Evolutionary conservation across 2,888 invertebrate genomes (phyloP).

Genomic region (Heliconius ismenius): DNA sequence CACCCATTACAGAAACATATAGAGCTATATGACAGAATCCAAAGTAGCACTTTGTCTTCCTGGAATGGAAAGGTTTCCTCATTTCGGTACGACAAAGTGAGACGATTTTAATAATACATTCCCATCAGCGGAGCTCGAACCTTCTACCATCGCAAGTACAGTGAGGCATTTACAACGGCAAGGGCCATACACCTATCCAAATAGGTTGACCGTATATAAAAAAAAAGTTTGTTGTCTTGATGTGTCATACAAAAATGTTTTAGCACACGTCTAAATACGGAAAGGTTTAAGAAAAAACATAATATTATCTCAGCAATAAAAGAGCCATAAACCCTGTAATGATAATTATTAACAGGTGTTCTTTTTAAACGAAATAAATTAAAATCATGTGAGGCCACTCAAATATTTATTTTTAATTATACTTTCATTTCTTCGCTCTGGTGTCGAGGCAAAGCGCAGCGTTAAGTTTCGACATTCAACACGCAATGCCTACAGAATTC

Average conservation of each 20-base stretch:
- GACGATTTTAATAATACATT: no score
- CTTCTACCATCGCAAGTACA: not conserved
- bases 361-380: not conserved
- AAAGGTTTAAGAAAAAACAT: not conserved
- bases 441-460: no score
- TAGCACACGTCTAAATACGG: not conserved
- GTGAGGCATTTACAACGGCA: not conserved
- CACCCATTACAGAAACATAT: no score
- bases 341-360: not conserved
- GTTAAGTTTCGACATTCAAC: no score
- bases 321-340: not conserved
- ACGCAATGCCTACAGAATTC: no score
- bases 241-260: not conserved
- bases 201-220: not conserved
- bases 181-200: not conserved
- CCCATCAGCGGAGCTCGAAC: not conserved
- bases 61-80: no score
- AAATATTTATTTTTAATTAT: no score
- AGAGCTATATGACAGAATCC: no score
- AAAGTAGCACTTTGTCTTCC: no score
- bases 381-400: no score
- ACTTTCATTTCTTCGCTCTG: no score
- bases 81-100: no score
- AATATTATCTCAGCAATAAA: not conserved
- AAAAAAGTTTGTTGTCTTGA: not conserved